phyloP scores from a whole-genome alignment of 2,113 vertebrate species.

The Callopanchax toddi region DNA sequence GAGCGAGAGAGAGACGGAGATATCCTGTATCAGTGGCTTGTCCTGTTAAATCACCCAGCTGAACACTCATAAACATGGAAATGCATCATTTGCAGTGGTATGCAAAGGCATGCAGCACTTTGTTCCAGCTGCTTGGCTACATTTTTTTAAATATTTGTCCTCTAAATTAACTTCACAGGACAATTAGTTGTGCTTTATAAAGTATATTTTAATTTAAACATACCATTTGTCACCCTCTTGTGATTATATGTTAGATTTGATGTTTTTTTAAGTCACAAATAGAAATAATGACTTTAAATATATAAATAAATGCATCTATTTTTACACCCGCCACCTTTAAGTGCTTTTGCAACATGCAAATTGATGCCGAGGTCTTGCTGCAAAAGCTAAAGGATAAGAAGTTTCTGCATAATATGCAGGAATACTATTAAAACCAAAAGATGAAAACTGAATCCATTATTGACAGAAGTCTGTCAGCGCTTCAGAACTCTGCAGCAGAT shows the following conservation, averaged over 20 bases:
- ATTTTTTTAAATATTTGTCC: constrained; percentile 54
- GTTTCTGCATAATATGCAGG: not conserved
- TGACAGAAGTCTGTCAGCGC: constrained; percentile 39
- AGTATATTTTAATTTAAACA: constrained; percentile 1
- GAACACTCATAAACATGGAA: constrained; percentile 66
- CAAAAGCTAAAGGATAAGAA: not conserved
- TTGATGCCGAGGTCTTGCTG: not conserved
- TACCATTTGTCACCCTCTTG: too few species aligned
- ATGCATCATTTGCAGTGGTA: constrained; percentile 59
- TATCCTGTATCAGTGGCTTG: constrained; percentile 47
- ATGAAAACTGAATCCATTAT: constrained; percentile 42
- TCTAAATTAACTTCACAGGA: constrained; percentile 31
- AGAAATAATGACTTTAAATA: not conserved
- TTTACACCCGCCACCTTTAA: too few species aligned
- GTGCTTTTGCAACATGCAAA: not conserved
- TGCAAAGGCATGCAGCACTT: constrained; percentile 44
- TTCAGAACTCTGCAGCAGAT: constrained; percentile 44
- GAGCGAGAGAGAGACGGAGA: constrained; percentile 17
- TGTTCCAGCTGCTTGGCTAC: constrained; percentile 43
- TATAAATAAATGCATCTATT: too few species aligned
- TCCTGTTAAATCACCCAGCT: constrained; percentile 62
- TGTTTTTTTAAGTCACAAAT: not conserved
- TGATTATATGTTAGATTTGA: too few species aligned
- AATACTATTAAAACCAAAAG: constrained; percentile 11
- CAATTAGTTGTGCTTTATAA: constrained; percentile 23